Evolutionary conservation across 2,113 vertebrate species (phyloP).

Genomic region (Notechis scutatus): DNA sequence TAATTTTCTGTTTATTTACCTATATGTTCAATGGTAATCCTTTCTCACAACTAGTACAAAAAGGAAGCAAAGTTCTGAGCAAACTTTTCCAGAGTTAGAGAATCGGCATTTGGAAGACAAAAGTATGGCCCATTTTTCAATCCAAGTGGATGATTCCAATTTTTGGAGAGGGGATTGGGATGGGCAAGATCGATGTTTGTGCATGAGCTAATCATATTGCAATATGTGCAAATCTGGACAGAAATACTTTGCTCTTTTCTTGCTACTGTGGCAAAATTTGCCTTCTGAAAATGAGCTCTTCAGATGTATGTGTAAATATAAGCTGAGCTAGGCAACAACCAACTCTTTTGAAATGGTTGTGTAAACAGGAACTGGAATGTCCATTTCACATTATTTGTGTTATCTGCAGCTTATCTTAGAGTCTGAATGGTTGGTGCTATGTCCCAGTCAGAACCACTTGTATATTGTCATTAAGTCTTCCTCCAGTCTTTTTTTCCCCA

Average conservation of each 20-base stretch:
- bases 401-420: neutral
- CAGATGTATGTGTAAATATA: neutral
- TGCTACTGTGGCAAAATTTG: neutral
- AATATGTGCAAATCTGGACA: neutral
- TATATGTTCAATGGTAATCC: slow-evolving; percentile 24
- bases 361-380: neutral
- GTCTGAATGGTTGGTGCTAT: neutral
- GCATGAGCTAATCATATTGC: slow-evolving; percentile 2
- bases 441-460: neutral
- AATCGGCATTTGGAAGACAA: neutral
- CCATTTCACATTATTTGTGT: neutral
- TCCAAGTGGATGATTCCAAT: neutral
- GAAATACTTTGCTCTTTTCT: neutral
- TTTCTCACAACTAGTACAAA: neutral
- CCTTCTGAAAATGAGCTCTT: slow-evolving; percentile 5
- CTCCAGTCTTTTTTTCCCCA: neutral
- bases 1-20: neutral
- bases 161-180: neutral
- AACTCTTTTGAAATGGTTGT: neutral
- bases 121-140: neutral
- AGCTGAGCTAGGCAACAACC: neutral
- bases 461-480: neutral
- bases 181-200: neutral
- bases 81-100: slow-evolving; percentile 29
- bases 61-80: neutral